Conservation (phyloP, 2,113 vertebrate genomes). For the Tenebrosternarchus preto region DNA sequence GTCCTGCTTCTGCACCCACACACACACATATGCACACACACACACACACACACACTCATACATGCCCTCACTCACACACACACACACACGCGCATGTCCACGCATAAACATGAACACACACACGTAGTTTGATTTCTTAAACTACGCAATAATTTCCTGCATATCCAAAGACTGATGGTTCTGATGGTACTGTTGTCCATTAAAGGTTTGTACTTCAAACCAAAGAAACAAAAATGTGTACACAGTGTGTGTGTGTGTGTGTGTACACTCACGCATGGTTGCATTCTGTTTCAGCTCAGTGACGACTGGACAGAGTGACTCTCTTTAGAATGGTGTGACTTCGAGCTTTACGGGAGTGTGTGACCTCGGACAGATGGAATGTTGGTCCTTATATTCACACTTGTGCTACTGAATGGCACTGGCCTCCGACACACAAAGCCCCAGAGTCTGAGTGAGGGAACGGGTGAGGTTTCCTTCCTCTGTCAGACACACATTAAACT, state of each 20-base stretch:
- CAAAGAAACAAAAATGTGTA: too few species aligned
- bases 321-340: conserved; percentile 60
- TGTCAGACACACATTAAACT: conserved; percentile 5
- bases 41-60: neutral
- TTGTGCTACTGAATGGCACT: conserved; percentile 55
- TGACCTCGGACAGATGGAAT: conserved; percentile 75
- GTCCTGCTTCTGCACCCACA: neutral
- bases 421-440: conserved; percentile 16
- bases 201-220: neutral
- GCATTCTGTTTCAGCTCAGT: neutral
- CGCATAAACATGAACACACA: too few species aligned
- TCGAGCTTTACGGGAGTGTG: conserved; percentile 63
- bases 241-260: conserved; percentile 5
- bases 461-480: conserved; percentile 17
- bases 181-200: conserved; percentile 8
- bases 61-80: too few species aligned
- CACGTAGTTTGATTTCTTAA: neutral
- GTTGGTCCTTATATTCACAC: conserved; percentile 66
- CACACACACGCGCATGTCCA: too few species aligned
- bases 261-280: neutral
- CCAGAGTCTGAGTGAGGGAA: neutral
- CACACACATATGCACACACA: conserved; percentile 1
- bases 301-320: neutral
- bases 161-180: neutral
- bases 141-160: neutral